These are phyloP conservation scores for Philonicus albiceps DNA, from an alignment of 2,888 invertebrate species.

Conservation along the genomic window DNA sequence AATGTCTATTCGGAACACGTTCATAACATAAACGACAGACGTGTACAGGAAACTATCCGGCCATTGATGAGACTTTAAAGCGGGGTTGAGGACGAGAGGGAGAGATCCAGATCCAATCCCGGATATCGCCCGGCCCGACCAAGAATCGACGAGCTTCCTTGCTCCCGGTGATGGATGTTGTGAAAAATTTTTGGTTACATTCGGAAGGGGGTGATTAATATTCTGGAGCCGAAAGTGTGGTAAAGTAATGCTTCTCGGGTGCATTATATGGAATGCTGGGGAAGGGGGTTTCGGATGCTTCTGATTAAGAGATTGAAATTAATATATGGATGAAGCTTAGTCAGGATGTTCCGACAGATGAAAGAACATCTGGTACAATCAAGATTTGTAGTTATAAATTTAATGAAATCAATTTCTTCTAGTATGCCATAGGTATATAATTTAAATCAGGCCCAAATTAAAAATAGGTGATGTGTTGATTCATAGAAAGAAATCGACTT, in stretches of 20 bases:
- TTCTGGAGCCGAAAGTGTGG: not conserved
- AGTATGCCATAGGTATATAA: too few species aligned
- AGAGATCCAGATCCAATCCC: not conserved
- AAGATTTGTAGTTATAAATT: too few species aligned
- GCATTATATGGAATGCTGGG: not conserved
- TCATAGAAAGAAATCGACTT: too few species aligned
- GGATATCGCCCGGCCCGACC: not conserved
- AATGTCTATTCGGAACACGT: constrained; percentile 39
- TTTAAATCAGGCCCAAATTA: too few species aligned
- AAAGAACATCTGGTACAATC: too few species aligned
- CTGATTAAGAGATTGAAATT: not conserved
- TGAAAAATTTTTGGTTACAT: not conserved
- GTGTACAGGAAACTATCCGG: constrained; percentile 20
- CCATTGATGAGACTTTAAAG: constrained; percentile 34
- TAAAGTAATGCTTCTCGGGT: not conserved
- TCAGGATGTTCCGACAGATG: not conserved
- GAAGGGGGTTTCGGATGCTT: not conserved
- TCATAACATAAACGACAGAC: constrained; percentile 37
- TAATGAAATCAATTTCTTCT: too few species aligned
- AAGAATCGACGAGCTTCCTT: not conserved
- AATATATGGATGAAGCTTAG: not conserved
- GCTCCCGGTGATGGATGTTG: not conserved
- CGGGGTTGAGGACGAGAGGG: not conserved
- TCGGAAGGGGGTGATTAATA: not conserved
- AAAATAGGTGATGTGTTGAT: too few species aligned